Conservation (phyloP, 2,113 vertebrate species). For the Colinus virginianus region DNA sequence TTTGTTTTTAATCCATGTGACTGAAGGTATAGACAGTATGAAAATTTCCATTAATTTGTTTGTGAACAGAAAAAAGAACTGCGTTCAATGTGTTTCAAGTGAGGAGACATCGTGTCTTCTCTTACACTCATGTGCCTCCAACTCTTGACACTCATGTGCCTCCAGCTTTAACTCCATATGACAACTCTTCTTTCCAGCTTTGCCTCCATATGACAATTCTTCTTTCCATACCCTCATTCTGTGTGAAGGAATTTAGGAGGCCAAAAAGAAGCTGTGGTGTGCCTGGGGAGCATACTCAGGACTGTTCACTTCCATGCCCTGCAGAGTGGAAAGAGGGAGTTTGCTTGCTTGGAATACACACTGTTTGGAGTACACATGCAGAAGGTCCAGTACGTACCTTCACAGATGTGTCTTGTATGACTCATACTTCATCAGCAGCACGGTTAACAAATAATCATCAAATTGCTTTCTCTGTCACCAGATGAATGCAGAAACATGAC, state of each 20-base stretch:
- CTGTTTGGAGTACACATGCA: neutral
- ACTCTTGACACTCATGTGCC: too few relatives aligned
- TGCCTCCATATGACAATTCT: neutral
- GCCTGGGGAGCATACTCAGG: neutral
- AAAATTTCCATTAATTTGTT: neutral
- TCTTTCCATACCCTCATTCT: neutral
- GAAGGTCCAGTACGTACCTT: neutral
- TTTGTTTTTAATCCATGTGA: neutral
- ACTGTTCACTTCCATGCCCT: rapidly evolving
- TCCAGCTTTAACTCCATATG: too few relatives aligned
- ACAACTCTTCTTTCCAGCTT: neutral
- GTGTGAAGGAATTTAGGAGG: neutral
- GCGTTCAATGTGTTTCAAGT: neutral
- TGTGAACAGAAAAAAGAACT: neutral
- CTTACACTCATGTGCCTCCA: neutral
- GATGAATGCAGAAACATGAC: neutral
- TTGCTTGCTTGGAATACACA: neutral
- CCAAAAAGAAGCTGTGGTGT: neutral
- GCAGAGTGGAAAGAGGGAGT: too few relatives aligned
- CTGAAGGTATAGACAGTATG: rapidly evolving
- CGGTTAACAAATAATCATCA: neutral
- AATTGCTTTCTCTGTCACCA: neutral
- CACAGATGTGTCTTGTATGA: neutral
- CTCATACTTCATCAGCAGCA: neutral
- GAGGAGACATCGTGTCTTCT: rapidly evolving